These are phyloP conservation scores for Empidonax traillii DNA, from an alignment of 2,113 vertebrate species.

Conservation along the genomic window DNA sequence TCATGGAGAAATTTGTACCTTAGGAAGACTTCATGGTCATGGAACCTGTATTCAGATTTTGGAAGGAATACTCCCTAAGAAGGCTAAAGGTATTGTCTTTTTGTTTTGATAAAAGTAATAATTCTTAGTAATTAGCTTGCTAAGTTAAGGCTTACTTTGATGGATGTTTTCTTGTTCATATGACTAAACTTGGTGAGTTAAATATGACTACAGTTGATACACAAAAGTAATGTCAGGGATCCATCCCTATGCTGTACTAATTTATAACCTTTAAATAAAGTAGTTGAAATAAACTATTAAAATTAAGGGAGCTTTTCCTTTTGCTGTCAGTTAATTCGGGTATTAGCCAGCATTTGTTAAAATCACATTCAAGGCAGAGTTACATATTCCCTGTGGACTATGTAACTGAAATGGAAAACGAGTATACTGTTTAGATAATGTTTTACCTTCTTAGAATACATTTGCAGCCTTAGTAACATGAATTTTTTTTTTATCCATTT, in stretches of 20 bases:
- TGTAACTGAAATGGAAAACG: neutral
- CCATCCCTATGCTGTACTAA: neutral
- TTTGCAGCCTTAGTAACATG: neutral
- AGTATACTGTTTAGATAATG: neutral
- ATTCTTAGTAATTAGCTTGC: neutral
- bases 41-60: constrained; percentile 38
- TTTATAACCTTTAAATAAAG: neutral
- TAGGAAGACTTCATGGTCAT: constrained; percentile 52
- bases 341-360: neutral
- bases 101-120: constrained; percentile 7
- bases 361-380: neutral
- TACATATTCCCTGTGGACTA: neutral
- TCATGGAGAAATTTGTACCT: constrained; percentile 59
- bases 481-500: neutral
- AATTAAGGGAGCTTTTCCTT: neutral
- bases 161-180: neutral
- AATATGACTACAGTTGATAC: neutral
- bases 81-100: constrained; percentile 46
- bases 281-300: neutral
- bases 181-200: neutral
- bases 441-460: neutral
- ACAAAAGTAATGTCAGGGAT: neutral
- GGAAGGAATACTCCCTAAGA: constrained; percentile 39
- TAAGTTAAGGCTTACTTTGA: neutral
- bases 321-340: neutral